These are phyloP conservation scores for Dinoponera quadriceps DNA, from an alignment of 1,140 invertebrate genomes.

Conservation along the genomic window DNA sequence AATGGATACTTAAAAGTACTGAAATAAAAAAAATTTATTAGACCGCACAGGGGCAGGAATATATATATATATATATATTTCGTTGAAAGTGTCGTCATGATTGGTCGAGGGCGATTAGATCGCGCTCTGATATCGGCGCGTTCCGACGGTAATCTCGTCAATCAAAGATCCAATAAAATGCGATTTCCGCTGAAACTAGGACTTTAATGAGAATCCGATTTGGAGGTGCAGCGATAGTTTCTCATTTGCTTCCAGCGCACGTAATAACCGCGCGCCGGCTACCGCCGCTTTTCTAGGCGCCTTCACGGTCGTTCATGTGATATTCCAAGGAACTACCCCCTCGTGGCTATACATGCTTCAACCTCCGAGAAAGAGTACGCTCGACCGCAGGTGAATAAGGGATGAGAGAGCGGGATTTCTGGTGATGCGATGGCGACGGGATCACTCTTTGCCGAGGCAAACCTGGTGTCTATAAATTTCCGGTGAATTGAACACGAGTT, in stretches of 20 bases:
- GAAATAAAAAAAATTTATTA: constrained; percentile 13
- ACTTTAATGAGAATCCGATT: constrained; percentile 64
- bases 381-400: constrained; percentile 71
- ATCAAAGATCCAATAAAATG: constrained; percentile 61
- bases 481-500: constrained; percentile 15
- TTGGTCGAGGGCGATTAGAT: constrained; percentile 39
- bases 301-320: constrained; percentile 37
- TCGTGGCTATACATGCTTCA: constrained; percentile 41
- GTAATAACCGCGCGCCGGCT: constrained; percentile 66
- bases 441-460: constrained; percentile 37
- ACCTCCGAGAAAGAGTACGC: constrained; percentile 54
- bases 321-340: constrained; percentile 55
- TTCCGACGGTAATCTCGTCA: constrained; percentile 54
- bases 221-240: constrained; percentile 42
- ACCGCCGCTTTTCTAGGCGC: constrained; percentile 16
- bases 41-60: background rate
- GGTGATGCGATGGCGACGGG: constrained; percentile 23
- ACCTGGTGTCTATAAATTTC: constrained; percentile 55
- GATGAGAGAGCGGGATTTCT: constrained; percentile 64
- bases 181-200: constrained; percentile 54
- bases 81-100: constrained; percentile 13
- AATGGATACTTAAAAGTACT: constrained; percentile 11
- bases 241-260: constrained; percentile 66
- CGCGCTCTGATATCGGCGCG: constrained; percentile 41
- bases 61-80: too few relatives aligned